These are phyloP conservation scores for Hirtodrosophila histrioides DNA, from an alignment of 2,888 invertebrate species.

Conservation along the genomic window DNA sequence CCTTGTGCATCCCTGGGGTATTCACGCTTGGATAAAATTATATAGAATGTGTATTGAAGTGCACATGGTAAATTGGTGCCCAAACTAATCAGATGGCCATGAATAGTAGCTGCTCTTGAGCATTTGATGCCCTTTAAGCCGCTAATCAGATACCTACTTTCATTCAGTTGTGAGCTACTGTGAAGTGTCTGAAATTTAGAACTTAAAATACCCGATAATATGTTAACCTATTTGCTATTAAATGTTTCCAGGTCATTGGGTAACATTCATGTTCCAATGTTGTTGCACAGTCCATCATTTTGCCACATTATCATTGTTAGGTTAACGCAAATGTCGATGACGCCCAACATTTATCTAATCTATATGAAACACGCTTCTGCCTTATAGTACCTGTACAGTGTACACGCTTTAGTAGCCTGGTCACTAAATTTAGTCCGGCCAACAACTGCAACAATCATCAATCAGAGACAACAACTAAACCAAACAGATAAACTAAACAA, in stretches of 20 bases:
- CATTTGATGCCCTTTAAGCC: neutral
- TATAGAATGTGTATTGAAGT: constrained; percentile 49
- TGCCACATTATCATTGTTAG: constrained; percentile 29
- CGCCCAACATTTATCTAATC: constrained; percentile 54
- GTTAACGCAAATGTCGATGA: constrained; percentile 17
- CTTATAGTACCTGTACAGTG: constrained; percentile 16
- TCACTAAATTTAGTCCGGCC: constrained; percentile 35
- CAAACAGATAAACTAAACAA: constrained; percentile 38
- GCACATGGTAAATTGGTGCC: constrained; percentile 30
- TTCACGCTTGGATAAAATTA: constrained; percentile 60
- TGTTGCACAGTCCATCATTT: neutral
- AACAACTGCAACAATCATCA: constrained; percentile 17
- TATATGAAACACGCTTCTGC: constrained; percentile 11
- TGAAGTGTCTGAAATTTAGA: neutral
- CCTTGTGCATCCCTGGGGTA: constrained; percentile 42
- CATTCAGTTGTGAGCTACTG: too few relatives aligned
- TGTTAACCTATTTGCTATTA: too few relatives aligned
- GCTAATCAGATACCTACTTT: constrained; percentile 8
- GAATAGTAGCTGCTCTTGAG: constrained; percentile 19
- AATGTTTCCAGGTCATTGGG: too few relatives aligned
- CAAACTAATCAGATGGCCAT: constrained; percentile 51
- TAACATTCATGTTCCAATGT: too few relatives aligned
- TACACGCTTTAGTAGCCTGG: constrained; percentile 23
- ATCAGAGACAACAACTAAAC: constrained; percentile 19
- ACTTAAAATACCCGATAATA: neutral